Evolutionary conservation across 64 coral and sea anemone genomes (phyloP).

Genomic region (Montipora foliosa): DNA sequence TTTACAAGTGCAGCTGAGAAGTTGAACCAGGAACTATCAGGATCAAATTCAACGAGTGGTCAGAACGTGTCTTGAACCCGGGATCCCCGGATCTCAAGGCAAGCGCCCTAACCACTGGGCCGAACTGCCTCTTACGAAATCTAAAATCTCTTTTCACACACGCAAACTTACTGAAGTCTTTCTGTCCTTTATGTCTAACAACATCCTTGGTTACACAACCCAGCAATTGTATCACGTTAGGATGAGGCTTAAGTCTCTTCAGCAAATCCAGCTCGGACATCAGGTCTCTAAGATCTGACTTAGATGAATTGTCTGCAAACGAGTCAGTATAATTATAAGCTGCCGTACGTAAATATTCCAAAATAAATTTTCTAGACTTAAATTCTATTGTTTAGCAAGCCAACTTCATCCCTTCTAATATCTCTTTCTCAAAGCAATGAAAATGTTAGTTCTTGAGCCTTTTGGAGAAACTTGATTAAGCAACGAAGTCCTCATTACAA

Average conservation of each 20-base stretch:
- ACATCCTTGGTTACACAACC: slow-evolving; percentile 35
- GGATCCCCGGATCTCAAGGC: no score
- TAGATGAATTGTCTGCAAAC: slow-evolving; percentile 23
- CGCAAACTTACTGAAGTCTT: slow-evolving; percentile 6
- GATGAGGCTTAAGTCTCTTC: slow-evolving; percentile 64
- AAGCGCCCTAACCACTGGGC: no score
- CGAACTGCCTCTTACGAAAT: no score
- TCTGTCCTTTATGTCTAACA: not conserved
- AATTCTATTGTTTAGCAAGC: not conserved
- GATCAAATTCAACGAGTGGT: no score
- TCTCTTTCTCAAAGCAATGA: no score
- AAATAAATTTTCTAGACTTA: not conserved
- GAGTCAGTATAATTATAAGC: not conserved
- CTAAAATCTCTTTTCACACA: not conserved
- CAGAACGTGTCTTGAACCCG: no score
- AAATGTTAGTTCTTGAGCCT: no score
- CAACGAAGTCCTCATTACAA: no score
- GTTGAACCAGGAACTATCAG: no score
- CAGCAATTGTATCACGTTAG: slow-evolving; percentile 35
- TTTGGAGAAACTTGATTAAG: no score
- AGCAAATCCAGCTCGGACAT: slow-evolving; percentile 49
- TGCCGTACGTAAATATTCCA: not conserved
- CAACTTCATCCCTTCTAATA: no score
- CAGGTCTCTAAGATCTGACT: slow-evolving; percentile 14
- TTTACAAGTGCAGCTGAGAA: no score